Percentiles rank a stretch among this genome's conserved stretches.
Evolutionary conservation across 92 coral and sea anemone genomes (phyloP).

Genomic region (Porites divaricata): DNA sequence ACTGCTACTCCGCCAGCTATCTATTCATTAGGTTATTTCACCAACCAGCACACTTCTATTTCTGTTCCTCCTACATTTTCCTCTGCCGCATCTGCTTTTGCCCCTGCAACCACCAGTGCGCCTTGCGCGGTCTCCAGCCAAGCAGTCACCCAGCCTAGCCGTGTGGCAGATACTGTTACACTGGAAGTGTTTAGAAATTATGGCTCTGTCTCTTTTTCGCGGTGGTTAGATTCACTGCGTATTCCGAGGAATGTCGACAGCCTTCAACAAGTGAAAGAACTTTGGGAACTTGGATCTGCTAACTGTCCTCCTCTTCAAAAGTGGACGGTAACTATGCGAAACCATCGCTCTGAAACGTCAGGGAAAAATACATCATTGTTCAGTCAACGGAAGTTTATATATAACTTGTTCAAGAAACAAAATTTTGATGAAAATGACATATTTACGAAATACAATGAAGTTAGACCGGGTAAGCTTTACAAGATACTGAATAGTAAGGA

Average conservation of each 20-base stretch:
- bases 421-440: slow-evolving; percentile 36
- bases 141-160: too few relatives aligned
- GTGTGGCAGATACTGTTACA: neutral
- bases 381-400: neutral
- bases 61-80: too few relatives aligned
- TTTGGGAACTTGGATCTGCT: slow-evolving; percentile 49
- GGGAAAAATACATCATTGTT: neutral
- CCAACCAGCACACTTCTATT: too few relatives aligned
- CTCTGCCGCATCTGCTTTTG: too few relatives aligned
- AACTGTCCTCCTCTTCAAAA: slow-evolving; percentile 53
- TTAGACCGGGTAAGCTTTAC: too few relatives aligned
- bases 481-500: too few relatives aligned
- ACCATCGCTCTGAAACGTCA: too few relatives aligned
- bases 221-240: slow-evolving; percentile 47
- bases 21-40: too few relatives aligned
- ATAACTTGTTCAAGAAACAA: slow-evolving; percentile 22
- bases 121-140: too few relatives aligned
- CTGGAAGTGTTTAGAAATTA: neutral
- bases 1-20: too few relatives aligned
- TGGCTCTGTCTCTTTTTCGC: slow-evolving; percentile 16
- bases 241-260: slow-evolving; percentile 51
- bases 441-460: slow-evolving; percentile 7
- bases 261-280: slow-evolving; percentile 36
- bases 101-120: too few relatives aligned
- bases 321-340: slow-evolving; percentile 25